These are phyloP conservation scores for Lates japonicus DNA, from an alignment of 2,797 vertebrate genomes.

Conservation along the genomic window DNA sequence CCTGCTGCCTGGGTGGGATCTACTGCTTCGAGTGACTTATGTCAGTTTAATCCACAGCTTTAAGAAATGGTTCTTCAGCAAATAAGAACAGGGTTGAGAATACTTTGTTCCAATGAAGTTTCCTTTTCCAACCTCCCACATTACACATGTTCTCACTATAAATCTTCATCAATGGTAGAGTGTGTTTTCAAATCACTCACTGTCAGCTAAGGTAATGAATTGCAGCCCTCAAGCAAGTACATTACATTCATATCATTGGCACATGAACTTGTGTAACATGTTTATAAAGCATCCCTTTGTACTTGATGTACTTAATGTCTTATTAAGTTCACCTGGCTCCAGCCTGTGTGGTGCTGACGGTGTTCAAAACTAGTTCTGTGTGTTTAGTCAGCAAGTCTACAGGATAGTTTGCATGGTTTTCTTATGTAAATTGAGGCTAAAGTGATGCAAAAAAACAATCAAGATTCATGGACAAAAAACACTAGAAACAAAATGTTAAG, in stretches of 20 bases:
- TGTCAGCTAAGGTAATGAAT: slow-evolving; percentile 42
- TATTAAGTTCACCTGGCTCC: slow-evolving; percentile 34
- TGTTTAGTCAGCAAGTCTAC: slow-evolving; percentile 52
- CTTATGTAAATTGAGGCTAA: background rate
- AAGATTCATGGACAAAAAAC: background rate
- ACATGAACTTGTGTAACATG: slow-evolving; percentile 59
- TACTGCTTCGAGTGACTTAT: slow-evolving; percentile 47
- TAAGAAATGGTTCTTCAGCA: slow-evolving; percentile 50
- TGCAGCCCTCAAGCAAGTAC: slow-evolving; percentile 49
- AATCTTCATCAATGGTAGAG: background rate
- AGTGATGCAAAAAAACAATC: background rate
- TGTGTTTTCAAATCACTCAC: slow-evolving; percentile 28
- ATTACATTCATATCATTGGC: slow-evolving; percentile 46
- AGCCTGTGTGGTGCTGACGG: slow-evolving; percentile 54
- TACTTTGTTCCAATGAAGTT: slow-evolving; percentile 8
- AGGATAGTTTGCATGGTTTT: slow-evolving; percentile 49
- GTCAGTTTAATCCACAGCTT: slow-evolving; percentile 51
- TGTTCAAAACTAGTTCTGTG: slow-evolving; percentile 75
- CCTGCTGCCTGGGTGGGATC: slow-evolving; percentile 67
- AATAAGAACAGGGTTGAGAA: slow-evolving; percentile 6
- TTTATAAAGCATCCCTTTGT: slow-evolving; percentile 53
- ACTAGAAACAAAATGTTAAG: background rate
- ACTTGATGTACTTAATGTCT: background rate
- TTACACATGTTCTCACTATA: background rate
- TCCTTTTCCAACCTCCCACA: slow-evolving; percentile 1